Conservation (phyloP, 2,113 vertebrate species). For the Euleptes europaea region DNA sequence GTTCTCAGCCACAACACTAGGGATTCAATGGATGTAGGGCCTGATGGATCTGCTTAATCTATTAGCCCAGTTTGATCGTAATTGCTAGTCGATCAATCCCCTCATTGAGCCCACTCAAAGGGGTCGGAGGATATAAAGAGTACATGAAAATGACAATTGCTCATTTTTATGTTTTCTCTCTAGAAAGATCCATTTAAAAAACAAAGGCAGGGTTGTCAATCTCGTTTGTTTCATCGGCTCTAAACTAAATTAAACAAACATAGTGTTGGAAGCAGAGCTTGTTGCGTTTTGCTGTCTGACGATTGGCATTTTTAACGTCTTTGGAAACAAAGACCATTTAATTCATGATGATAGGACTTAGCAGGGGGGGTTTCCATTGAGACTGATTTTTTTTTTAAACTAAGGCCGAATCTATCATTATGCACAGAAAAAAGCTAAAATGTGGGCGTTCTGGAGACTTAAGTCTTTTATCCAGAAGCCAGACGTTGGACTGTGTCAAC, state of each 20-base stretch:
- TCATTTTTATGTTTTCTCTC: background rate
- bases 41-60: conserved; percentile 20
- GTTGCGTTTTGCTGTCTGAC: conserved; percentile 39
- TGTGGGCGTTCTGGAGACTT: conserved; percentile 9
- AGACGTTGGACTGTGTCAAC: conserved; percentile 34
- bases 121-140: background rate
- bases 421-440: conserved; percentile 49
- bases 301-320: conserved; percentile 32
- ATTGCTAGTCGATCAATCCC: conserved; percentile 10
- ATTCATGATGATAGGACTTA: conserved; percentile 36
- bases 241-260: conserved; percentile 26
- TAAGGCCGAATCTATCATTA: conserved; percentile 54
- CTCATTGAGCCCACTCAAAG: background rate
- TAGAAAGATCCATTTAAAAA: background rate
- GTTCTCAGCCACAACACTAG: conserved; percentile 24
- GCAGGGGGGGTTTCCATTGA: conserved; percentile 24
- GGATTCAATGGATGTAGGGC: conserved; percentile 35
- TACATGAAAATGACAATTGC: background rate
- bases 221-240: conserved; percentile 14
- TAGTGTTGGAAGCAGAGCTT: conserved; percentile 18
- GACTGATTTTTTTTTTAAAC: conserved; percentile 39
- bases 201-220: conserved; percentile 7
- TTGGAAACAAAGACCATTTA: conserved; percentile 36
- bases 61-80: conserved; percentile 41
- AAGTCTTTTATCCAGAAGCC: conserved; percentile 49